These are phyloP conservation scores for Cephalopterus ornatus DNA, from an alignment of 2,113 vertebrate genomes.

Conservation along the genomic window DNA sequence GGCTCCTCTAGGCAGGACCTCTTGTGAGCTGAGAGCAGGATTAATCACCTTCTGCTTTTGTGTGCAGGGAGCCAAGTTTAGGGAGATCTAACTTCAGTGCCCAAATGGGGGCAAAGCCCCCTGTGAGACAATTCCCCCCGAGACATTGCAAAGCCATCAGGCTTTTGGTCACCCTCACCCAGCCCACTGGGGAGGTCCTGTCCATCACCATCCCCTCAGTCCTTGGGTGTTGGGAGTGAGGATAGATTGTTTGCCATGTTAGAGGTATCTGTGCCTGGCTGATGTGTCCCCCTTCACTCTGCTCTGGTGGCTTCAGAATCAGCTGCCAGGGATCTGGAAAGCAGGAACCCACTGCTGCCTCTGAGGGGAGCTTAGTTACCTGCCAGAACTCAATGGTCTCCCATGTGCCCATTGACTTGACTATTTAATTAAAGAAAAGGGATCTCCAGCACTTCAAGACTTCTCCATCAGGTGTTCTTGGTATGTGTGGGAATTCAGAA, in stretches of 20 bases:
- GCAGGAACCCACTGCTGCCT: background rate
- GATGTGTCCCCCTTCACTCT: background rate
- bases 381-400: background rate
- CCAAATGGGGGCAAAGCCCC: background rate
- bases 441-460: background rate
- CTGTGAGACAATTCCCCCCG: background rate
- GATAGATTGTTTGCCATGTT: background rate
- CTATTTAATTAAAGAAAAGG: background rate
- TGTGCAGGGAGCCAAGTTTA: background rate
- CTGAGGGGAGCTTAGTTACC: background rate
- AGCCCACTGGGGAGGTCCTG: background rate
- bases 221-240: fast-evolving
- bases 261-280: background rate
- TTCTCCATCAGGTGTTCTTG: background rate
- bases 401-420: background rate
- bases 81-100: background rate
- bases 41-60: background rate
- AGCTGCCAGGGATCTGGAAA: background rate
- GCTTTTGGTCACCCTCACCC: background rate
- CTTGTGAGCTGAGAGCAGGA: background rate
- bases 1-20: background rate
- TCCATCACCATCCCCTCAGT: background rate
- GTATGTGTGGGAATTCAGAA: background rate
- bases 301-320: background rate
- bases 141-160: background rate